These are phyloP conservation scores for Chelonoidis abingdonii DNA, from an alignment of 2,113 vertebrate species.

Conservation along the genomic window DNA sequence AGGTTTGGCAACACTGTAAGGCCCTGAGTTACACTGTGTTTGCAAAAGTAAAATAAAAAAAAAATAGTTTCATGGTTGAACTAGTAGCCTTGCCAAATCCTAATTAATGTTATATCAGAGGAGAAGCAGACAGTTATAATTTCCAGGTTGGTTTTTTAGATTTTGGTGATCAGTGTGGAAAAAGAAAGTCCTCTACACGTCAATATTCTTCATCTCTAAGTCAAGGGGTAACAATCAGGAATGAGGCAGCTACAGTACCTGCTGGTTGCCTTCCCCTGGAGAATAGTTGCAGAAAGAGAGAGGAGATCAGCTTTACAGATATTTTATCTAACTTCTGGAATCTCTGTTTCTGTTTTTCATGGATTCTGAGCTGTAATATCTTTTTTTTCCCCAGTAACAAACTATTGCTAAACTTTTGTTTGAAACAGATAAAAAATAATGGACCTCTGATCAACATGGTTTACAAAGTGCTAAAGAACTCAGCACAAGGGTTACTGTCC, in stretches of 20 bases:
- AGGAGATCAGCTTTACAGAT: background rate
- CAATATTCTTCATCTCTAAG: background rate
- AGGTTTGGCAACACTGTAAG: background rate
- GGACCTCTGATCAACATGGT: conserved; percentile 92
- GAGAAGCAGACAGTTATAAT: background rate
- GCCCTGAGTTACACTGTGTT: background rate
- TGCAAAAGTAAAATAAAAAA: background rate
- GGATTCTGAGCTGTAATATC: background rate
- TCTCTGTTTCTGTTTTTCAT: background rate
- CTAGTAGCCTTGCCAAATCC: background rate
- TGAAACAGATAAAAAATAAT: conserved; percentile 95
- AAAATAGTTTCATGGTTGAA: background rate
- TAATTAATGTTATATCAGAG: background rate
- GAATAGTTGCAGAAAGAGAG: background rate
- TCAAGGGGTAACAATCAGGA: background rate
- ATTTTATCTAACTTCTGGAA: background rate
- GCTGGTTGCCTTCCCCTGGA: background rate
- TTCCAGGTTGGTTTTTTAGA: fast-evolving
- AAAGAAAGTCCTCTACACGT: background rate
- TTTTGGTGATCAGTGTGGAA: background rate
- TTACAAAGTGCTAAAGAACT: conserved; percentile 90
- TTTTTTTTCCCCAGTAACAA: conserved; percentile 37
- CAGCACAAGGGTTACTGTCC: conserved; percentile 86
- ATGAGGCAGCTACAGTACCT: background rate
- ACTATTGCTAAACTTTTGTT: conserved; percentile 86